Conservation (phyloP, 2,113 vertebrate species). For the Morone chrysops region DNA sequence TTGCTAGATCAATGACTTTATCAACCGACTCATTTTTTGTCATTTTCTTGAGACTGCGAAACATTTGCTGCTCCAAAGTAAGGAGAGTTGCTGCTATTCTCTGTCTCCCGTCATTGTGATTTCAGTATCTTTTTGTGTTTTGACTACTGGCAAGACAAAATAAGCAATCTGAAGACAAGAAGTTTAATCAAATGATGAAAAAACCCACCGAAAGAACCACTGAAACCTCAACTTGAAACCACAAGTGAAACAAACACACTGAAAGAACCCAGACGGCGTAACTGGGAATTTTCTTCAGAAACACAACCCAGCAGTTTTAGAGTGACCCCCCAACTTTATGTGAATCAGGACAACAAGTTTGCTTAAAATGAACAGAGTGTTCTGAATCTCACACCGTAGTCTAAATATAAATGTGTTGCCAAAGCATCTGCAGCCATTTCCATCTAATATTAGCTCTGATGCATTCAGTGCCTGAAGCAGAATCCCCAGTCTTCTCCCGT, state of each 20-base stretch:
- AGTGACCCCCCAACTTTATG: not conserved
- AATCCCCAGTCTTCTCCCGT: conserved; percentile 5
- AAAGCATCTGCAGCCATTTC: conserved; percentile 39
- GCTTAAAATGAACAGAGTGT: not conserved
- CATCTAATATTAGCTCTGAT: conserved; percentile 42
- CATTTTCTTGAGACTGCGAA: not conserved
- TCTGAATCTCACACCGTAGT: conserved; percentile 26
- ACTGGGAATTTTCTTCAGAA: not conserved
- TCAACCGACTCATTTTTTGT: no score
- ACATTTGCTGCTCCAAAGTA: no score
- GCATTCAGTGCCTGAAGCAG: conserved; percentile 28
- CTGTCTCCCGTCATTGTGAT: not conserved
- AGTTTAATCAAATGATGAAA: not conserved
- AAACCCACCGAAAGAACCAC: not conserved
- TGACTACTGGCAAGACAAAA: not conserved
- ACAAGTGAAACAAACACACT: not conserved
- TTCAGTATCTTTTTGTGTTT: not conserved
- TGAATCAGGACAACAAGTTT: conserved; percentile 22
- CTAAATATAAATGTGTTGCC: conserved; percentile 47
- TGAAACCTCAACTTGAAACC: not conserved
- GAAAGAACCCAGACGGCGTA: not conserved
- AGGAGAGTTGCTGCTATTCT: not conserved
- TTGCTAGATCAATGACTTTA: not conserved
- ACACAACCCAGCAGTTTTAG: not conserved
- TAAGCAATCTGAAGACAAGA: not conserved